These are phyloP conservation scores for Empidonax traillii DNA, from an alignment of 2,113 vertebrate species.

Conservation along the genomic window DNA sequence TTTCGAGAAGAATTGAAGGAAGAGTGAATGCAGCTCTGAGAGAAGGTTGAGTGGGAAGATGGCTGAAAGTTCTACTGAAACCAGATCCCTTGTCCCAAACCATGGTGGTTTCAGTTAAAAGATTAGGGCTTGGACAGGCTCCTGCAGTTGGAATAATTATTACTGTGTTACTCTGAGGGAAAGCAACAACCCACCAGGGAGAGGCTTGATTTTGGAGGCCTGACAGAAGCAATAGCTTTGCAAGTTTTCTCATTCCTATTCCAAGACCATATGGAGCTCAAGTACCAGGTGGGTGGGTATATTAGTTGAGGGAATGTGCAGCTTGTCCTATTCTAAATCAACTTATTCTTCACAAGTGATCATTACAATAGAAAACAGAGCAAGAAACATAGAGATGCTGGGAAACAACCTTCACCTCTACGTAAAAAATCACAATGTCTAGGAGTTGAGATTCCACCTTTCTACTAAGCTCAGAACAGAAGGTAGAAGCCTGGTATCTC, in stretches of 20 bases:
- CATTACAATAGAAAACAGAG: background rate
- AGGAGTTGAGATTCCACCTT: background rate
- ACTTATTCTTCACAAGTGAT: background rate
- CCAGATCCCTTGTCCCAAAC: background rate
- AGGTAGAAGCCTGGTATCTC: background rate
- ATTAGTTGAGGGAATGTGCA: background rate
- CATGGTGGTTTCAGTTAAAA: background rate
- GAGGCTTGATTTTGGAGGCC: constrained; percentile 9
- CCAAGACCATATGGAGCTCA: constrained; percentile 24
- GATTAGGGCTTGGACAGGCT: constrained; percentile 8
- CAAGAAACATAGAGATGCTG: background rate
- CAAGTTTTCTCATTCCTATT: background rate
- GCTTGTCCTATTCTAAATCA: background rate
- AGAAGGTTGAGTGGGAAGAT: background rate
- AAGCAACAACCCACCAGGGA: background rate
- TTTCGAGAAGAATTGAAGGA: background rate
- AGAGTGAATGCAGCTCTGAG: background rate
- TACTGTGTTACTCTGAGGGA: background rate
- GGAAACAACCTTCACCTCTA: background rate
- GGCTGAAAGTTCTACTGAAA: background rate
- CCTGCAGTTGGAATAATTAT: background rate
- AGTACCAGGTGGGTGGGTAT: background rate
- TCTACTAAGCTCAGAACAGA: background rate
- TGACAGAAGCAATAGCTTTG: constrained; percentile 14
- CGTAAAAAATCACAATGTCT: background rate